Evolutionary conservation across 64 coral and sea anemone species (phyloP).

Genomic region (Pocillopora verrucosa): DNA sequence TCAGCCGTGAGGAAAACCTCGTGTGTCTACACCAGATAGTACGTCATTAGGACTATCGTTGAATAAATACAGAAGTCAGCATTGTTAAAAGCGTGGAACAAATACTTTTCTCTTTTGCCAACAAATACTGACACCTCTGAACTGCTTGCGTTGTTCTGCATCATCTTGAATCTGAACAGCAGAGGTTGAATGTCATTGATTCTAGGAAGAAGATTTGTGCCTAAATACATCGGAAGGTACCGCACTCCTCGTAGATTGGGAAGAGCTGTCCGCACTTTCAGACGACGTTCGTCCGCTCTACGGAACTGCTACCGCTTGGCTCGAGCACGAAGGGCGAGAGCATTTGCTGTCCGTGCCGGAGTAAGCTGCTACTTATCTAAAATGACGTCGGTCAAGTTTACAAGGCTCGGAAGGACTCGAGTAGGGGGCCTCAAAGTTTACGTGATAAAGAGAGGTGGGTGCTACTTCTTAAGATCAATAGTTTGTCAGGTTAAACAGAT

Average conservation of each 20-base stretch:
- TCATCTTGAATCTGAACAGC: not conserved
- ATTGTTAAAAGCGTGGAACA: no score
- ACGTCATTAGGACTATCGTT: no score
- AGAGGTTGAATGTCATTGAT: not conserved
- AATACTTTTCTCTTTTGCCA: no score
- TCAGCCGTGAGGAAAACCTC: no score
- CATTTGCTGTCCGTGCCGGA: conserved; percentile 21
- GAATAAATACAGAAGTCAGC: no score
- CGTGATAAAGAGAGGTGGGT: conserved; percentile 8
- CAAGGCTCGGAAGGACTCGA: not conserved
- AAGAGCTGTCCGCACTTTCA: not conserved
- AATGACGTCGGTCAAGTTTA: conserved; percentile 1
- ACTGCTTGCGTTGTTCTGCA: not conserved
- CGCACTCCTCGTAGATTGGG: not conserved
- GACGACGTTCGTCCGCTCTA: not conserved
- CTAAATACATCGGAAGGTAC: conserved; percentile 4
- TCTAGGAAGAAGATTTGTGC: not conserved
- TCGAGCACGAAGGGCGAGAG: not conserved
- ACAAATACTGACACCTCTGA: no score
- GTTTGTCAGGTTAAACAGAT: not conserved
- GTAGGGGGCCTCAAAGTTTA: conserved; percentile 20
- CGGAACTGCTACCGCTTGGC: conserved; percentile 3
- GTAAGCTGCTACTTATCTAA: conserved; percentile 11
- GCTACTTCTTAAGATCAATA: not conserved
- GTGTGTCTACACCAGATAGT: no score